Conservation (phyloP, 2,113 vertebrate genomes). For the Engystomops pustulosus region DNA sequence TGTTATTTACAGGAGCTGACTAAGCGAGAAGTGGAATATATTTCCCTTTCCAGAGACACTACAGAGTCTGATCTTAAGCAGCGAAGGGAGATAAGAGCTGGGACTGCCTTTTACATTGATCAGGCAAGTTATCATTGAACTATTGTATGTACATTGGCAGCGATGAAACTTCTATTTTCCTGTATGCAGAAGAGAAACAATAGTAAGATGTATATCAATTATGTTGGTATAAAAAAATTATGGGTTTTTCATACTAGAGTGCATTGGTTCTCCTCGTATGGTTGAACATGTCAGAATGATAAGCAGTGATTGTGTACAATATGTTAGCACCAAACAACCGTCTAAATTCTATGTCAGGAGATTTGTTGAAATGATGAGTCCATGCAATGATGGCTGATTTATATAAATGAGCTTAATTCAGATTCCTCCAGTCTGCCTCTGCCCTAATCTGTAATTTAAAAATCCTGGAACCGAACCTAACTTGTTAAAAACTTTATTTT, state of each 20-base stretch:
- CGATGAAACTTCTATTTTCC: constrained; percentile 47
- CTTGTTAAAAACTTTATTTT: too few relatives aligned
- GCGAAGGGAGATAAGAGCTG: constrained; percentile 89
- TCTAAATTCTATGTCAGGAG: neutral
- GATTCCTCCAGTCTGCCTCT: too few relatives aligned
- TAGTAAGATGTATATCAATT: neutral
- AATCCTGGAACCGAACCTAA: too few relatives aligned
- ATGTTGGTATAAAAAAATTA: neutral
- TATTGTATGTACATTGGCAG: neutral
- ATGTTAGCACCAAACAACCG: too few relatives aligned
- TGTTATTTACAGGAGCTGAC: constrained; percentile 86
- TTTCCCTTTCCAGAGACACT: constrained; percentile 91
- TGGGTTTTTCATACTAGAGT: neutral
- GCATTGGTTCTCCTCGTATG: neutral
- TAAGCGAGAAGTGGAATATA: constrained; percentile 90
- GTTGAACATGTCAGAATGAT: too few relatives aligned
- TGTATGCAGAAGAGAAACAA: constrained; percentile 19
- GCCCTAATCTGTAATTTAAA: too few relatives aligned
- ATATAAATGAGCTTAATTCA: too few relatives aligned
- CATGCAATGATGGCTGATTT: too few relatives aligned
- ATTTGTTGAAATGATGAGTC: too few relatives aligned
- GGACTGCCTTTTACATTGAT: constrained; percentile 94
- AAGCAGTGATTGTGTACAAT: too few relatives aligned
- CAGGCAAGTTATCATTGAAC: constrained; percentile 77
- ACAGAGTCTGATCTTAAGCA: constrained; percentile 97